Evolutionary conservation across 1,140 invertebrate genomes (phyloP), one percentile per base, ranked within the genome.

Genomic region (Subanguina moxae): DNA sequence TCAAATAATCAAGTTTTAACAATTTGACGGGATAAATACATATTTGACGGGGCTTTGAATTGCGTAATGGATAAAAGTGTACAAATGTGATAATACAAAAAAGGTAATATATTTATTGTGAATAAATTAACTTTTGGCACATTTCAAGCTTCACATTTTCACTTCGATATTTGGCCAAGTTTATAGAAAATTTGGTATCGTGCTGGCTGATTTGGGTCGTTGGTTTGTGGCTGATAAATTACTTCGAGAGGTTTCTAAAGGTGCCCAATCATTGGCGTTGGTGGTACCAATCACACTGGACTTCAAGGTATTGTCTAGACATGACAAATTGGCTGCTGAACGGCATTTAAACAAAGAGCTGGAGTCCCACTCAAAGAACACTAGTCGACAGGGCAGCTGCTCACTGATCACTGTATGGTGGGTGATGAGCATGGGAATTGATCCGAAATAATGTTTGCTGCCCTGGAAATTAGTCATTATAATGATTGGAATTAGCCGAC

Each of bases 351-450:
- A 15, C 48, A 52, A 52, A 7, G 48, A 52, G 32, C 32, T 38
- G 8, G 3, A 3, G 8, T 25, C 48, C 68, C 65, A 70, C 19
- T 70, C 68, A 11, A 66, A 58, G 21, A 70, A 27, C 28, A 48
- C 21, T 19, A 70, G 64, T 28, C 68, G 23, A 46, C 68, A 70
- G 30, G 68, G 68, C 21, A 70, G 48, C 46, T 70, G 68, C 15
- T 70, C 68, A n/a, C 45, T 21, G 9, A 70, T 32, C 0, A 70
- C 68, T 21, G 68, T 59, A 38, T 70, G 67, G 32, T 70, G 68
- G 3, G 68, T 70, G 25, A 70, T 69, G 21, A 70, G 27, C 64
- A 70, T 70, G 11, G 68, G 68, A n/a, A 70, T 30, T 28, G 68
- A 70, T 25, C 43, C 66, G 32, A 70, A 70, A 45, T 68, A 62